Conservation (phyloP, 2,888 invertebrate genomes). For the Watsonalla cultraria region DNA sequence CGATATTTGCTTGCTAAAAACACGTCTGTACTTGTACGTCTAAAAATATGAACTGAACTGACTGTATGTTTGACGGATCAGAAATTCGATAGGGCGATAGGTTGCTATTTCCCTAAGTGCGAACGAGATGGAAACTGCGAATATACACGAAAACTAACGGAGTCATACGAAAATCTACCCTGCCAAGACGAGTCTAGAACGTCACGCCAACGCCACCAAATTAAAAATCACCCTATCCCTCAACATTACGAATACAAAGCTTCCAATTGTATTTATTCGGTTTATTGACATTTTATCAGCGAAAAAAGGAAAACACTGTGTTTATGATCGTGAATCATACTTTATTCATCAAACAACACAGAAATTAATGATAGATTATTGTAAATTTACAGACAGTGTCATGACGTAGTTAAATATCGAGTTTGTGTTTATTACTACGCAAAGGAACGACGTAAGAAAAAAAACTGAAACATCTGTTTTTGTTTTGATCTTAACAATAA, state of each 20-base stretch:
- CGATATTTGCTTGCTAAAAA: slow-evolving; percentile 22
- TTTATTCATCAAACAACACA: background rate
- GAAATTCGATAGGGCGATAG: slow-evolving; percentile 65
- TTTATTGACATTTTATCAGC: background rate
- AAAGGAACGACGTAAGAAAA: background rate
- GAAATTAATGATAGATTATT: background rate
- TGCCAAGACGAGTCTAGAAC: slow-evolving; percentile 24
- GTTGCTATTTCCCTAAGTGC: slow-evolving; percentile 27
- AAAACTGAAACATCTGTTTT: background rate
- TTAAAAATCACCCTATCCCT: background rate
- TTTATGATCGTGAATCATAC: background rate
- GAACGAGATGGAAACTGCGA: slow-evolving; percentile 32
- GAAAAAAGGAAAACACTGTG: background rate
- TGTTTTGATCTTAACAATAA: background rate
- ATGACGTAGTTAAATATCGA: background rate
- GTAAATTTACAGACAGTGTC: background rate
- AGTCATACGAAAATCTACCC: slow-evolving; percentile 34
- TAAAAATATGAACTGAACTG: slow-evolving; percentile 64
- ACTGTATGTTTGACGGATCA: slow-evolving; percentile 27
- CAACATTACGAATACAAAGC: background rate
- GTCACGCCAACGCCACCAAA: slow-evolving; percentile 10
- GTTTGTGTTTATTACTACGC: background rate
- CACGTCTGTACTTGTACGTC: slow-evolving; percentile 46
- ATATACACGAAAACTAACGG: slow-evolving; percentile 30
- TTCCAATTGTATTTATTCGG: background rate